These are phyloP conservation scores for Caenorhabditis sinica DNA, from an alignment of 2,888 invertebrate species.

Conservation along the genomic window DNA sequence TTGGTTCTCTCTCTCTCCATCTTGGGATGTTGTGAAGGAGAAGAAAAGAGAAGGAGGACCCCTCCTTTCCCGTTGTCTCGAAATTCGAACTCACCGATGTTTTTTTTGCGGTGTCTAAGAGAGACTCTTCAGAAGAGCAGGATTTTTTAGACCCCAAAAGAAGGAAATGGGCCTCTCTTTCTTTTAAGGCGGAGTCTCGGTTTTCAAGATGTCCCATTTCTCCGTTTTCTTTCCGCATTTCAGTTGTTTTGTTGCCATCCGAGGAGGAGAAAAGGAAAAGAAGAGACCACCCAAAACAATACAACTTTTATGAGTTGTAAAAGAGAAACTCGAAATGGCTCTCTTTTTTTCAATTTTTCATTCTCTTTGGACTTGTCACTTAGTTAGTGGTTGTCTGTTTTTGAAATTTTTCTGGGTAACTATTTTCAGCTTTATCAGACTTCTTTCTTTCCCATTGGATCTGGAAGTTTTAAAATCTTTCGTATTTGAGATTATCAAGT, in stretches of 20 bases:
- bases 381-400: not conserved
- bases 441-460: not conserved
- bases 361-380: not conserved
- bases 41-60: not conserved
- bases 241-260: not conserved
- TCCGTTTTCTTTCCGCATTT: not conserved
- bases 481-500: too few relatives aligned
- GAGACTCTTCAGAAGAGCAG: not conserved
- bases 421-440: too few relatives aligned
- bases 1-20: constrained; percentile 28
- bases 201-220: constrained; percentile 47
- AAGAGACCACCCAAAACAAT: constrained; percentile 37
- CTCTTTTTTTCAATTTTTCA: not conserved
- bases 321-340: not conserved
- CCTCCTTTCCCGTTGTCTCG: constrained; percentile 8
- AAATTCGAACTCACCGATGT: constrained; percentile 57
- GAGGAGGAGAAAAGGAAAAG: too few relatives aligned
- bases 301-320: constrained; percentile 56
- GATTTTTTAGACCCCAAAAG: constrained; percentile 21
- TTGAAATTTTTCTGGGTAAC: not conserved
- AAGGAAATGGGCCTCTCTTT: constrained; percentile 29
- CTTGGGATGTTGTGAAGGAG: constrained; percentile 7
- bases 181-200: constrained; percentile 34
- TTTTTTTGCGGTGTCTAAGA: constrained; percentile 1
- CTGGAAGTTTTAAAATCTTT: too few relatives aligned